Conservation (phyloP, 2,888 invertebrate genomes). For the Cordilura impudica region DNA sequence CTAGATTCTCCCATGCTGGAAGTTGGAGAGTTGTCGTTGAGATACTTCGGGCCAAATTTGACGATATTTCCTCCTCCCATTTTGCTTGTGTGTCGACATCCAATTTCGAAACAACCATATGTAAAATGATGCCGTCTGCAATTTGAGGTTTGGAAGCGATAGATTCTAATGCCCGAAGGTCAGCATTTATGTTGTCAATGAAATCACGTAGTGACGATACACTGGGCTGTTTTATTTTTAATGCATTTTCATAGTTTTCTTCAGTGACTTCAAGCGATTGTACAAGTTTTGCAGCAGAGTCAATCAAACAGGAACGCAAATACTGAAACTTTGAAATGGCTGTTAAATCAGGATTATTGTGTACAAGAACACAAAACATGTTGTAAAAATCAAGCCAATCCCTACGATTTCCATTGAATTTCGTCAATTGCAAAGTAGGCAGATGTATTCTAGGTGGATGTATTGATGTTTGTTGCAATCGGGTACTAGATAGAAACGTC, state of each 20-base stretch:
- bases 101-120: constrained; percentile 21
- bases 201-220: constrained; percentile 20
- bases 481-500: neutral
- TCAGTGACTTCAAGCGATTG: constrained; percentile 53
- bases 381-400: constrained; percentile 53
- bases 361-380: constrained; percentile 38
- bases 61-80: constrained; percentile 38
- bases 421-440: constrained; percentile 23
- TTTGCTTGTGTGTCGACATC: constrained; percentile 31
- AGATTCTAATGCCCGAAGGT: constrained; percentile 42
- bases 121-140: constrained; percentile 26
- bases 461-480: neutral
- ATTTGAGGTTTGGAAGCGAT: constrained; percentile 32
- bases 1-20: constrained; percentile 27
- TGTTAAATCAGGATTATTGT: constrained; percentile 34
- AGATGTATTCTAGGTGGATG: neutral
- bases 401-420: constrained; percentile 28
- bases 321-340: constrained; percentile 51
- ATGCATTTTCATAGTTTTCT: constrained; percentile 49
- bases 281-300: constrained; percentile 15
- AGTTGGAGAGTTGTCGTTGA: neutral
- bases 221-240: neutral
- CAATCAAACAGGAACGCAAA: constrained; percentile 39
- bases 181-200: constrained; percentile 21
- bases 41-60: constrained; percentile 3